Base-by-base conservation (phyloP, 1,140 invertebrate species). In the Drosophila leontia region DNA sequence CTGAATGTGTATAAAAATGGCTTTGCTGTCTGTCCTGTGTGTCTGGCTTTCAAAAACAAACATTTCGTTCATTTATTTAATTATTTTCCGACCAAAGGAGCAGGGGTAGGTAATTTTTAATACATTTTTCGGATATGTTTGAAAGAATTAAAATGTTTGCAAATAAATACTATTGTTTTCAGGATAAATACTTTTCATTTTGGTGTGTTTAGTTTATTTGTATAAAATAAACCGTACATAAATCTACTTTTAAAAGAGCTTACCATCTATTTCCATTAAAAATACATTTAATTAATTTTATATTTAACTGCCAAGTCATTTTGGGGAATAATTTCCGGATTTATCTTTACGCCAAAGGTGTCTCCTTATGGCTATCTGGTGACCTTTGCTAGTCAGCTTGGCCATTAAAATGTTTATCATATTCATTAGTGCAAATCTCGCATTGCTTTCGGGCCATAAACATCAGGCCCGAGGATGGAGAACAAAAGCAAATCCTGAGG, bases 1-100 rank as follows among this genome's bases (percentile, higher is more conserved):
- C 78, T 90, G 67, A 90, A 90, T 90, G 85, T 90, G 86, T 74
- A 80, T 50, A 50, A 12, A 76, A 57, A 32, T 23, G n/a, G 2
- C 32, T 72, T 72, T 72, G 35, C 42, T 47, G 19, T 47, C 26
- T 7, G 48, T 32, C 2, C 1, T 32, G 4, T 8, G 11, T 32
- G 13, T 32, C 6, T 47, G 63, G 41, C 19, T 45, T 26, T 17
- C 15, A 35, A 26, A 23, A 41, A 17, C 51, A 55, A 37, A 55
- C 4, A 23, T 15, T 55, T 37, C 11, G 12, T 13, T 8, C 0
- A 35, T 26, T 56, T 50, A n/a, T 71, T 37, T 11, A 47, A 32
- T 29, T 37, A 48, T 47, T 57, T 55, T 58, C 0, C 13, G 19
- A 0, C 3, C 3, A 37, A 12, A 19, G 11, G 9, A n/a, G 11